Conservation (phyloP, 2,797 vertebrate genomes). For the Micrastur ruficollis region DNA sequence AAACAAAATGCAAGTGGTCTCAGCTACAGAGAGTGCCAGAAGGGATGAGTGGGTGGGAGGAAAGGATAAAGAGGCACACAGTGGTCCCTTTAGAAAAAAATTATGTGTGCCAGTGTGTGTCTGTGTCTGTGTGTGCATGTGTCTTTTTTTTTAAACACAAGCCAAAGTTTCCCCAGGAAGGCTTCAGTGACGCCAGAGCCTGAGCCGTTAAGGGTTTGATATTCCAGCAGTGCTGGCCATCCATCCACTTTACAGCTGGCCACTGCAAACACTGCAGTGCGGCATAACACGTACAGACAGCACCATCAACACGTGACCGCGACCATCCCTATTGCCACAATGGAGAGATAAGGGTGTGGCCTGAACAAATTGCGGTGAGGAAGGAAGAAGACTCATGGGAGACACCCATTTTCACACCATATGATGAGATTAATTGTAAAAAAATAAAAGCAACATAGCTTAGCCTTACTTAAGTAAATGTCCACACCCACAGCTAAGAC, state of each 20-base stretch:
- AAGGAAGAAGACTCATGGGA: not conserved
- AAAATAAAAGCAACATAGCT: not conserved
- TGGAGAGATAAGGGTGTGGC: not conserved
- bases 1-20: not conserved
- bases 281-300: not conserved
- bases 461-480: not conserved
- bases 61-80: not conserved
- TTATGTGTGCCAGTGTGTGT: not conserved
- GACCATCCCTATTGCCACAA: not conserved
- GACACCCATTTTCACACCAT: not conserved
- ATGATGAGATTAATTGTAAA: not conserved
- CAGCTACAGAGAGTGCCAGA: not conserved
- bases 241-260: not conserved
- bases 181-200: not conserved
- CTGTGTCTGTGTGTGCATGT: fast-evolving
- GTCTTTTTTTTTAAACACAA: not conserved
- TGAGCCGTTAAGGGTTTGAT: not conserved
- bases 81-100: not conserved
- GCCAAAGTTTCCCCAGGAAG: not conserved
- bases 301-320: fast-evolving
- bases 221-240: not conserved
- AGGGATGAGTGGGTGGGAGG: not conserved
- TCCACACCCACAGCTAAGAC: not conserved
- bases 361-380: not conserved
- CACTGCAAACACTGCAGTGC: not conserved